Conservation (phyloP, 2,888 invertebrate species). For the Boloria euphrosyne region DNA sequence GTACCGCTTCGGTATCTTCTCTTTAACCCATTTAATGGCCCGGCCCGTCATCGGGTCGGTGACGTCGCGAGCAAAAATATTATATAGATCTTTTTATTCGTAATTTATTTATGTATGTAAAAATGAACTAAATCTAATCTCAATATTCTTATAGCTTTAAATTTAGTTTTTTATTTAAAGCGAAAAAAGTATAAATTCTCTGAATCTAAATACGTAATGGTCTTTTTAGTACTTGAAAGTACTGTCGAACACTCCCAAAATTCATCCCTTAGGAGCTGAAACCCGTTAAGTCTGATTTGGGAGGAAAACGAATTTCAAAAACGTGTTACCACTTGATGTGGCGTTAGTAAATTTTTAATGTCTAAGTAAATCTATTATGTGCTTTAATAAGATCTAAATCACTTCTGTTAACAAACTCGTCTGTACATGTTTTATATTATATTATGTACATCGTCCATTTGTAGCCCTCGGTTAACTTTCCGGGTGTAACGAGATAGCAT, state of each 20-base stretch:
- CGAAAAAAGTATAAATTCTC: no score
- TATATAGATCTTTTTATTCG: no score
- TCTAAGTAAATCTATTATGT: neutral
- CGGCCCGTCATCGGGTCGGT: no score
- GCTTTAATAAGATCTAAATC: constrained; percentile 27
- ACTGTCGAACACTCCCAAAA: neutral
- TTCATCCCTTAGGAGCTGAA: constrained; percentile 4
- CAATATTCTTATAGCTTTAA: no score
- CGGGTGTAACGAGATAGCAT: constrained; percentile 40
- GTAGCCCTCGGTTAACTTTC: constrained; percentile 42
- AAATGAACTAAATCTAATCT: no score
- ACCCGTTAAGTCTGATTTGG: constrained; percentile 3
- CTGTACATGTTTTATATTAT: constrained; percentile 27
- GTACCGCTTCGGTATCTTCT: no score
- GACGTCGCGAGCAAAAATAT: no score
- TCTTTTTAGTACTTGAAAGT: neutral
- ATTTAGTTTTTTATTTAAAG: no score
- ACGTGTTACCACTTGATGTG: neutral
- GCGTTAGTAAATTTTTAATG: constrained; percentile 12
- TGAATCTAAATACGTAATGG: neutral
- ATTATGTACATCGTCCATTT: constrained; percentile 24
- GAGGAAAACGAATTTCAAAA: neutral
- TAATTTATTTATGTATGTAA: no score
- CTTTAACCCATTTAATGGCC: no score
- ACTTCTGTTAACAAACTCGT: constrained; percentile 25